Evolutionary conservation across 2,113 vertebrate genomes (phyloP).

Genomic region (Mastomys natalensis): DNA sequence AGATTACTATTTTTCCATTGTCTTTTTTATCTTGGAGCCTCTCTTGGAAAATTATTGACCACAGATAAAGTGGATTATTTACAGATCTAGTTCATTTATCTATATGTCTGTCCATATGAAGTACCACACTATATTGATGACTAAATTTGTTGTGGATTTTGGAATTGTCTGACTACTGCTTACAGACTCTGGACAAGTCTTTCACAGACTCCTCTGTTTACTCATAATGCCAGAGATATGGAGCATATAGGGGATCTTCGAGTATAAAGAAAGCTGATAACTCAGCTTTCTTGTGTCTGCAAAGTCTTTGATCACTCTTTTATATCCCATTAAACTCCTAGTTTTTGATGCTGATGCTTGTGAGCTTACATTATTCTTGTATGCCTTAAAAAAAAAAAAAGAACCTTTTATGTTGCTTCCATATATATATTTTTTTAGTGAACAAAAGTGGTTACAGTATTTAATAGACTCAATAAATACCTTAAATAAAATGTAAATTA

Average conservation of each 20-base stretch:
- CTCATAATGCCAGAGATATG: neutral
- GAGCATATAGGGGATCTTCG: neutral
- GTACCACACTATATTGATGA: neutral
- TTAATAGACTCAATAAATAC: neutral
- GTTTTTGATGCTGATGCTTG: neutral
- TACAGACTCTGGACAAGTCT: neutral
- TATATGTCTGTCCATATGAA: neutral
- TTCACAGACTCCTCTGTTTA: neutral
- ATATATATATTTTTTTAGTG: neutral
- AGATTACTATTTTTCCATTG: neutral
- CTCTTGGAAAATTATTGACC: neutral
- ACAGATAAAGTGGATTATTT: neutral
- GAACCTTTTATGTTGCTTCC: neutral
- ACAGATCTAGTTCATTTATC: neutral
- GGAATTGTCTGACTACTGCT: neutral
- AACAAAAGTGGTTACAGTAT: conserved; percentile 26
- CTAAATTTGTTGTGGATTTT: neutral
- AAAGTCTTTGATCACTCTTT: conserved; percentile 3
- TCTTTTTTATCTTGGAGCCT: neutral
- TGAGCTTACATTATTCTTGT: neutral
- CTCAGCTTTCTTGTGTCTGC: neutral
- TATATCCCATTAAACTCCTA: neutral
- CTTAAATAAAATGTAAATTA: neutral
- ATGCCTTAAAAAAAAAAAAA: conserved; percentile 42
- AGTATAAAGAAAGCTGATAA: neutral